A percentile compares a stretch with the other conserved stretches of the same genome.
Conservation (phyloP, 2,113 vertebrate genomes). For the Ploceus nigricollis region DNA sequence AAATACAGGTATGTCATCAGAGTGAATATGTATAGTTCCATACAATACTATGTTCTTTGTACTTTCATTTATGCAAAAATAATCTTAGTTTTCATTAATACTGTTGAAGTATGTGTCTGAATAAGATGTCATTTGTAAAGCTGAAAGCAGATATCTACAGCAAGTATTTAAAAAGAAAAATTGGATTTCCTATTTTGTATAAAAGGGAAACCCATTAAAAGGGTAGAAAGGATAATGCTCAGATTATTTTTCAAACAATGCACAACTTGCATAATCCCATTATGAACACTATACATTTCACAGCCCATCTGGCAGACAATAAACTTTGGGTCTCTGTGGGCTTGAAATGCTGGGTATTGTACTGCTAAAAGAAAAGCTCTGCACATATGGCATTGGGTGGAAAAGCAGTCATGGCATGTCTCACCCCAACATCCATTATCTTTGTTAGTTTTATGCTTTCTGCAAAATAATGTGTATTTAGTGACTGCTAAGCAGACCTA, state of each 20-base stretch:
- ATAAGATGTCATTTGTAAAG: conserved; percentile 59
- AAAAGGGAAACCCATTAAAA: conserved; percentile 56
- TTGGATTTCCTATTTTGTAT: conserved; percentile 68
- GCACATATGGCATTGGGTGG: conserved; percentile 45
- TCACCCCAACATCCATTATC: background rate
- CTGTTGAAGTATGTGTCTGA: conserved; percentile 49
- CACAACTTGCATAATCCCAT: conserved; percentile 73
- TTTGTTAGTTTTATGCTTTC: conserved; percentile 23
- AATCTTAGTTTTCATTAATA: conserved; percentile 54
- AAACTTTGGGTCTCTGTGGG: conserved; percentile 43
- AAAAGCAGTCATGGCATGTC: conserved; percentile 36
- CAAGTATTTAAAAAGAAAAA: conserved; percentile 64
- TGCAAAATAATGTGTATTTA: background rate
- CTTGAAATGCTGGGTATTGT: conserved; percentile 64
- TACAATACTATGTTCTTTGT: conserved; percentile 42
- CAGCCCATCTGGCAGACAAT: conserved; percentile 69
- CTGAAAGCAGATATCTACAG: conserved; percentile 70
- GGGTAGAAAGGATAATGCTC: conserved; percentile 56
- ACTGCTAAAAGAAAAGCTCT: conserved; percentile 39
- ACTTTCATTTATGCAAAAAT: conserved; percentile 31
- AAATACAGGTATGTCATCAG: background rate
- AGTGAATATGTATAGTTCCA: background rate
- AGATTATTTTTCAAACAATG: conserved; percentile 74
- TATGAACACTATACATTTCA: conserved; percentile 66
- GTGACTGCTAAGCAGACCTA: background rate